Evolutionary conservation across 30 jellyfish, hydroid and myxozoan species (phyloP).

Genomic region (Aurelia sp.): DNA sequence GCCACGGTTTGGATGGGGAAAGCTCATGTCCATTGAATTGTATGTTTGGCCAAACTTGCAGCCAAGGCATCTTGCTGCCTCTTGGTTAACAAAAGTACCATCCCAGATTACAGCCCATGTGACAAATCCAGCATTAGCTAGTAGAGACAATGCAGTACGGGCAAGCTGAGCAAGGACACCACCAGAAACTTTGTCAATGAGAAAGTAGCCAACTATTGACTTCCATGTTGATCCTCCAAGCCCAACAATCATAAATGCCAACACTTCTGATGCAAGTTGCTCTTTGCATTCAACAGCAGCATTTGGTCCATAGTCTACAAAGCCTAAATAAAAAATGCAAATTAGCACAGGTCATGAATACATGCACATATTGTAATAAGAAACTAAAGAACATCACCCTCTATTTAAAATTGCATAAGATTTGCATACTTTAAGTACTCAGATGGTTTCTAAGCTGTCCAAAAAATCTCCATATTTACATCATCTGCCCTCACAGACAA

Average conservation of each 20-base stretch:
- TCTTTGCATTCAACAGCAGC: constrained; percentile 24
- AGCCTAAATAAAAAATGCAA: background rate
- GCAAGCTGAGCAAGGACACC: constrained; percentile 29
- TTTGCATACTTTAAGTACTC: background rate
- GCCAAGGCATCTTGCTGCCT: constrained; percentile 41
- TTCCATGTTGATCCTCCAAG: constrained; percentile 16
- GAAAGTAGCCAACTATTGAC: constrained; percentile 11
- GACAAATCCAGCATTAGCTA: constrained; percentile 39
- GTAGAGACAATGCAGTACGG: constrained; percentile 40
- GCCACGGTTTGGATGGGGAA: constrained; percentile 45
- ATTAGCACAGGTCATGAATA: background rate
- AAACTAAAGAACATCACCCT: constrained; percentile 6
- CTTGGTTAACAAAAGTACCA: constrained; percentile 50
- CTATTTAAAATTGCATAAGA: constrained; percentile 1
- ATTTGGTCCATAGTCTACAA: constrained; percentile 33
- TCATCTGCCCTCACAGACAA: no score
- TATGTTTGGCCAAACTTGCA: constrained; percentile 20
- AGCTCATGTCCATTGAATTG: background rate
- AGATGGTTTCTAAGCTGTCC: background rate
- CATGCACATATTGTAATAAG: background rate
- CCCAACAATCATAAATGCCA: constrained; percentile 32
- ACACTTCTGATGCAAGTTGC: constrained; percentile 10
- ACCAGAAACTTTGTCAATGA: constrained; percentile 19
- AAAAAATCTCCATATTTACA: background rate
- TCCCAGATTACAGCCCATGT: constrained; percentile 43